Conservation (phyloP, 2,797 vertebrate species). For the Sebastes iracundus region DNA sequence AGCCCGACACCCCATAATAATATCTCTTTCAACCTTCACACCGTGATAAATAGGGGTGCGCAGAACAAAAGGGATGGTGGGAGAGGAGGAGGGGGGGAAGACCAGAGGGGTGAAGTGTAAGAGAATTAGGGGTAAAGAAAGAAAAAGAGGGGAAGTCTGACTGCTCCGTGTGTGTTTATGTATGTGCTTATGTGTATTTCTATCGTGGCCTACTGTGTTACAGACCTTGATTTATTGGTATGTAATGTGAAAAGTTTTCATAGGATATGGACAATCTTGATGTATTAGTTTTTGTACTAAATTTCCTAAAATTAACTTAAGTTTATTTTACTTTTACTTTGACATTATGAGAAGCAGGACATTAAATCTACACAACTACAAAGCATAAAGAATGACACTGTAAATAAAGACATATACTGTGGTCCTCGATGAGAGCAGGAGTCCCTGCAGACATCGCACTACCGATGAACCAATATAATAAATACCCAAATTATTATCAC, state of each 20-base stretch:
- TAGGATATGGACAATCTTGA: neutral
- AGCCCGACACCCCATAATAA: conserved; percentile 95
- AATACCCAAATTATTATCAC: neutral
- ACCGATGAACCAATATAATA: neutral
- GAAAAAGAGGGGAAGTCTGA: conserved; percentile 28
- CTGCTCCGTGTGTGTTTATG: neutral
- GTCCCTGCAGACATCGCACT: neutral
- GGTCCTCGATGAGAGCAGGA: neutral
- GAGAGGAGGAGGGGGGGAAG: conserved; percentile 18
- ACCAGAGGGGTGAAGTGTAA: conserved; percentile 39
- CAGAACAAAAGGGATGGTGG: conserved; percentile 92
- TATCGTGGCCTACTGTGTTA: neutral
- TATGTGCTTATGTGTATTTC: conserved; percentile 7
- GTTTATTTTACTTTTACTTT: neutral
- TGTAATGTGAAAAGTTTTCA: neutral
- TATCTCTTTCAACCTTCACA: conserved; percentile 99
- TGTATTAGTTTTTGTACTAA: neutral
- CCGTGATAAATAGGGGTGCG: conserved; percentile 99
- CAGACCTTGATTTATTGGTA: neutral
- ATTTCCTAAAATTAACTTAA: neutral
- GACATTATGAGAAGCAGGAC: neutral
- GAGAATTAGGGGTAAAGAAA: conserved; percentile 54
- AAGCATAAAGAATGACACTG: neutral
- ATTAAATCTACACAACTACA: no score
- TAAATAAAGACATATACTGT: neutral